Evolutionary conservation across 2,113 vertebrate genomes (phyloP), one percentile per base, ranked within the genome.

Genomic region (Brachirus orientalis): DNA sequence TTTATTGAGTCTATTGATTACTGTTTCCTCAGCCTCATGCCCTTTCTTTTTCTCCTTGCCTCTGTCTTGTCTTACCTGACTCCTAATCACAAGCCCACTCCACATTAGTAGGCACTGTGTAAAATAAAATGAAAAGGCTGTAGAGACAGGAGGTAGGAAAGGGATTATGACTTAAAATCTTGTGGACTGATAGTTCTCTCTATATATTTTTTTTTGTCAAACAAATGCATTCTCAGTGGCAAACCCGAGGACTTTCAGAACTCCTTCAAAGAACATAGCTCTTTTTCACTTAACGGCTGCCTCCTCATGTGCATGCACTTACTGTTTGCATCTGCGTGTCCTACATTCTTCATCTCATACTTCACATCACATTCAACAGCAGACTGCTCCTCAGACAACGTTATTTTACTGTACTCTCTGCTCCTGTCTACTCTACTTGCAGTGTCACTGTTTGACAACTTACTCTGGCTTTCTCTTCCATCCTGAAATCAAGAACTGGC

Each of bases 1-100:
- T 88, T 91, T 86, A 92, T 90, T 89, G 84, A 87, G 68, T 83
- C 90, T 72, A 89, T 93, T 74, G 83, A 91, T 91, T 83, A 86
- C 58, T 74, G 77, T 71, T 86, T 77, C 28, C 28, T 1, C 57
- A 69, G 38, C 81, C 67, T 69, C 59, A 14, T 78, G 79, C 77
- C 80, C 70, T 86, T 69, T 86, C 50, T 67, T 63, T 79, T 72
- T 65, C 72, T 57, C 68, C 66, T 75, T 36, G 44, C 44, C 51
- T 72, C 57, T 68, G 76, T 77, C 85, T 84, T 80, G 64, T 81
- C 81, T 77, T 78, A 73, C 79, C 69, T 64, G 75, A 74, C 65
- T 63, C 61, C 77, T 77, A 72, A 68, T 63, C 20, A 72, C 52
- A 51, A 73, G 66, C 56, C 70, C 55, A 73, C 75, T 33, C 43